Conservation (phyloP, 2,888 invertebrate species). For the Oligia strigilis region DNA sequence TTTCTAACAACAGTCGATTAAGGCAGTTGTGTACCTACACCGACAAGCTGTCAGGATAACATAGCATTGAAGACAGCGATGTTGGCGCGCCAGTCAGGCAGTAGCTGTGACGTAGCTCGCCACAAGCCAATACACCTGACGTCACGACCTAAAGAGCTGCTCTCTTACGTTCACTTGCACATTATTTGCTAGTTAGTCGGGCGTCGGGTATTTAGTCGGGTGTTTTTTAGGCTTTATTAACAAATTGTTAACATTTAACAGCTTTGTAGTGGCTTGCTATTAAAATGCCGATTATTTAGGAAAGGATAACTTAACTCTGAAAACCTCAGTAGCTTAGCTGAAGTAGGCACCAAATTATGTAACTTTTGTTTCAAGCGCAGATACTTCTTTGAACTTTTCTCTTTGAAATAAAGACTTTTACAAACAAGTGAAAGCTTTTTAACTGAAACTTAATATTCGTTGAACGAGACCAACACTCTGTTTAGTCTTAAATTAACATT, state of each 20-base stretch:
- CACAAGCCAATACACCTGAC: constrained; percentile 27
- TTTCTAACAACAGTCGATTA: not conserved
- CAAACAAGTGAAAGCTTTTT: constrained; percentile 36
- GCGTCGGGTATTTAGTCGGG: not conserved
- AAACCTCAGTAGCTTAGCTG: constrained; percentile 18
- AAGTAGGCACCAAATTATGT: constrained; percentile 22
- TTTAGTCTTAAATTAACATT: constrained; percentile 20
- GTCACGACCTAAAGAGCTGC: not conserved
- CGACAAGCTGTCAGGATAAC: constrained; percentile 2
- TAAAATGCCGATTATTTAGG: constrained; percentile 1
- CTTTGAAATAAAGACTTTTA: constrained; percentile 42
- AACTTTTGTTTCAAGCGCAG: constrained; percentile 34
- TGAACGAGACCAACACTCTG: constrained; percentile 15
- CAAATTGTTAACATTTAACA: constrained; percentile 13
- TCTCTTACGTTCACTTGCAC: constrained; percentile 11
- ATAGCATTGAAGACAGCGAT: constrained; percentile 1
- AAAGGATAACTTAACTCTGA: constrained; percentile 21
- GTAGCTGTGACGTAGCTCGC: constrained; percentile 3
- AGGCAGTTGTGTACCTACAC: not conserved
- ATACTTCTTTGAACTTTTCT: constrained; percentile 37
- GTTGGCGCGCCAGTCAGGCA: constrained; percentile 32
- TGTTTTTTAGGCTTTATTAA: not conserved
- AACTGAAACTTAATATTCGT: constrained; percentile 33
- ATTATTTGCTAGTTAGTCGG: constrained; percentile 15
- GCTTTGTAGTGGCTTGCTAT: not conserved